These are phyloP conservation scores for Hippopotamus amphibius DNA, from an alignment of 2,113 vertebrate genomes.

Conservation along the genomic window DNA sequence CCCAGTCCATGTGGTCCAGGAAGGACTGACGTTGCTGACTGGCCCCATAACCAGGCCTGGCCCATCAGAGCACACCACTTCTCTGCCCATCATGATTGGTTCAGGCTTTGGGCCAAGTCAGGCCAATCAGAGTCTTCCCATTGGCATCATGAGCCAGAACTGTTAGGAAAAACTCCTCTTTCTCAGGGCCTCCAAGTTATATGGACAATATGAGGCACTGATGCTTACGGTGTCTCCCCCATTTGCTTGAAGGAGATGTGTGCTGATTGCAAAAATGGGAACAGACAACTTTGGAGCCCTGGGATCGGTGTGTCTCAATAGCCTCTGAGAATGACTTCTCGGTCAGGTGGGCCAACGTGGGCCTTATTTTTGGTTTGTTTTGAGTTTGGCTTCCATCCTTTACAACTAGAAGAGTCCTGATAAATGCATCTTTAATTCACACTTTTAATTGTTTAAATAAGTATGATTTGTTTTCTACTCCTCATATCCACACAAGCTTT, in stretches of 20 bases:
- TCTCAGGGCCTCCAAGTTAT: too few species aligned
- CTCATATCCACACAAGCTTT: neutral
- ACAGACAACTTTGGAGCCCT: too few species aligned
- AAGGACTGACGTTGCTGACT: neutral
- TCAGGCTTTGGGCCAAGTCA: neutral
- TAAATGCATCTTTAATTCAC: neutral
- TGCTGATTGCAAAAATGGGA: neutral
- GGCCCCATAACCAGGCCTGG: neutral
- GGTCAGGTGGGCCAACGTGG: accelerated
- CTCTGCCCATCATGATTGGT: neutral
- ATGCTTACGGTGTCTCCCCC: neutral
- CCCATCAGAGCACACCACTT: neutral
- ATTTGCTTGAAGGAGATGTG: neutral
- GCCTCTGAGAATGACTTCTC: neutral
- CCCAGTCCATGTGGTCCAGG: neutral
- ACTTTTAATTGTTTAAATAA: conserved; percentile 16
- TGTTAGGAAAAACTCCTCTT: neutral
- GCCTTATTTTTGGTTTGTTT: neutral
- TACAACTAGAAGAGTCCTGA: neutral
- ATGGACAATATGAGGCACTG: neutral
- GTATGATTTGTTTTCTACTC: neutral
- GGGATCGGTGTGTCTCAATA: neutral
- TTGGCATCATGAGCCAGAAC: neutral
- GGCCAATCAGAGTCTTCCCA: neutral
- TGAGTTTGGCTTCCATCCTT: neutral